Evolutionary conservation across 1,140 invertebrate species (phyloP).

Genomic region (Holcopasites calliopsidis): DNA sequence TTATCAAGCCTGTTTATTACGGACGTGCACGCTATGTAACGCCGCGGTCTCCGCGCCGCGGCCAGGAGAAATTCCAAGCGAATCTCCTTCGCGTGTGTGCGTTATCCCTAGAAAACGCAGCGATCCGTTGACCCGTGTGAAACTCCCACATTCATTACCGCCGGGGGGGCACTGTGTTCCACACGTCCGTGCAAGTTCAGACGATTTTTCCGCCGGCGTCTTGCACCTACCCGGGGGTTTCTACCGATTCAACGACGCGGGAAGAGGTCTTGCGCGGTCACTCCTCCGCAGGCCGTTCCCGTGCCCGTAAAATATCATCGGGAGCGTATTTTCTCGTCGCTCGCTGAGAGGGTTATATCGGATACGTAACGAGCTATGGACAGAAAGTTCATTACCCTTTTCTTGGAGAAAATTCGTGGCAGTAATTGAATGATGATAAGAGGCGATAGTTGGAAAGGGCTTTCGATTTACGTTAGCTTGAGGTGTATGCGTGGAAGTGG

Average conservation of each 20-base stretch:
- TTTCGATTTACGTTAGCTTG: too few species aligned
- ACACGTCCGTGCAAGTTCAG: constrained; percentile 62
- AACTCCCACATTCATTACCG: constrained; percentile 65
- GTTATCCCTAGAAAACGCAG: constrained; percentile 62
- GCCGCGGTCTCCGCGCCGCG: constrained; percentile 18
- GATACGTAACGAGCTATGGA: too few species aligned
- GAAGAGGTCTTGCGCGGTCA: constrained; percentile 47
- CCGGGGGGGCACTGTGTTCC: constrained; percentile 59
- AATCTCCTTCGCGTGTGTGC: constrained; percentile 43
- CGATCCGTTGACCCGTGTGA: constrained; percentile 67
- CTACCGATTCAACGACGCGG: constrained; percentile 49
- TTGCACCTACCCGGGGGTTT: constrained; percentile 45
- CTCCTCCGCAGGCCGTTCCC: constrained; percentile 2
- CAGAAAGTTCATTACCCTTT: too few species aligned
- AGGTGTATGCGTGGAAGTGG: not conserved
- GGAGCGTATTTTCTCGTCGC: not conserved
- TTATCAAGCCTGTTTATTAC: constrained; percentile 65
- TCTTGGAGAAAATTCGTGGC: too few species aligned
- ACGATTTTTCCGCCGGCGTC: constrained; percentile 54
- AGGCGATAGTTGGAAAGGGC: too few species aligned
- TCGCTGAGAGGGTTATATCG: not conserved
- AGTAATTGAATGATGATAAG: too few species aligned
- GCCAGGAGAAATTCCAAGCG: constrained; percentile 51
- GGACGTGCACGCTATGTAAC: constrained; percentile 52
- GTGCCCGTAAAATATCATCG: not conserved